Percentiles rank a stretch among this genome's conserved stretches.
Evolutionary conservation across 92 coral and sea anemone genomes (phyloP).

Genomic region (Bergia puertoricense): DNA sequence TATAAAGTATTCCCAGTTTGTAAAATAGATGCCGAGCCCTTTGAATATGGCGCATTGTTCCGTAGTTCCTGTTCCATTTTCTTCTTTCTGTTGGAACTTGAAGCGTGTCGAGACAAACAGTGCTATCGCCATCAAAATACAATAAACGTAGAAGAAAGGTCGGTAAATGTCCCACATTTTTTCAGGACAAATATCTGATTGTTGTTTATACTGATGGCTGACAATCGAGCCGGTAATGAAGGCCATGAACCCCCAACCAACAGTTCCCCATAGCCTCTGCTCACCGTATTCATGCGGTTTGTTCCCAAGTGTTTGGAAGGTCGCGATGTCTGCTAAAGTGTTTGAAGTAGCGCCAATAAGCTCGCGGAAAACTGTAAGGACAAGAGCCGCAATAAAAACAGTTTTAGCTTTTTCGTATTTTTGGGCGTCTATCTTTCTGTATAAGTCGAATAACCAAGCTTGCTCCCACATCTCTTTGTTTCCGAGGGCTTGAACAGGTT

Average conservation of each 20-base stretch:
- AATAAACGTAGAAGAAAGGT: conserved; percentile 91
- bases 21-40: conserved; percentile 67
- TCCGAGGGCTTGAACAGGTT: conserved; percentile 46
- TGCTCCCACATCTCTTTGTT: conserved; percentile 78
- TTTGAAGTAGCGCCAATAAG: conserved; percentile 87
- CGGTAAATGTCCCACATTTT: conserved; percentile 84
- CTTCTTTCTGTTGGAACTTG: conserved; percentile 61
- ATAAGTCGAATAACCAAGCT: conserved; percentile 87
- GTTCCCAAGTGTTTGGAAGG: conserved; percentile 84
- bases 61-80: conserved; percentile 56
- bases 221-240: conserved; percentile 88
- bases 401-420: conserved; percentile 72
- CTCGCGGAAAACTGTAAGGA: conserved; percentile 78
- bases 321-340: conserved; percentile 89
- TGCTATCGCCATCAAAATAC: conserved; percentile 80
- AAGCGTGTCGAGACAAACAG: conserved; percentile 82
- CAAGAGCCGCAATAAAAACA: conserved; percentile 69
- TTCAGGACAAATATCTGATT: conserved; percentile 87
- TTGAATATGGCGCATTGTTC: conserved; percentile 72
- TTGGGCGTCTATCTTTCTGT: conserved; percentile 67
- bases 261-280: conserved; percentile 85
- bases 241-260: conserved; percentile 90
- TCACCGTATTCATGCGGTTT: conserved; percentile 85
- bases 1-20: conserved; percentile 71
- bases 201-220: conserved; percentile 70